Conservation (phyloP, 2,113 vertebrate species). For the Kryptolebias marmoratus region DNA sequence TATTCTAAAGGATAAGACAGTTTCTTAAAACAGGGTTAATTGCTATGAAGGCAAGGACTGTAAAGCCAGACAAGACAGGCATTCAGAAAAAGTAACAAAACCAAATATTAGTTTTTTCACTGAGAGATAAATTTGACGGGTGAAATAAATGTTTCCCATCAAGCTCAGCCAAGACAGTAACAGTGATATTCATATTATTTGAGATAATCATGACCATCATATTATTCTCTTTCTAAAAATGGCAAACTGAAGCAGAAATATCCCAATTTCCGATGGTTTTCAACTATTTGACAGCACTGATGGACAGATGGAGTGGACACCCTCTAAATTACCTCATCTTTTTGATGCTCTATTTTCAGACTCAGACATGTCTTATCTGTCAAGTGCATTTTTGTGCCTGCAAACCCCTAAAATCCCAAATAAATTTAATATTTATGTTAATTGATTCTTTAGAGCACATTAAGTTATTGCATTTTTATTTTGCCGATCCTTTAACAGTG, state of each 20-base stretch:
- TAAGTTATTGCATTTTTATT: not conserved
- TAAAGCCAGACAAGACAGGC: not conserved
- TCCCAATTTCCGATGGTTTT: not conserved
- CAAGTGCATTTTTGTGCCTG: not conserved
- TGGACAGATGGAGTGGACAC: not conserved
- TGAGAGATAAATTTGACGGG: not conserved
- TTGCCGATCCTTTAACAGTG: not conserved
- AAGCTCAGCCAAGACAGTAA: not conserved
- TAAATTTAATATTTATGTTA: not conserved
- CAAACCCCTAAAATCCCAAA: not conserved
- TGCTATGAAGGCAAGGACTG: conserved; percentile 2
- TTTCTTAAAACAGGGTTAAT: conserved; percentile 8
- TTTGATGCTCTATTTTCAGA: not conserved
- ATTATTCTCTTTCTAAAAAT: not conserved
- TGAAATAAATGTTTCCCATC: not conserved
- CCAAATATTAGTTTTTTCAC: not conserved
- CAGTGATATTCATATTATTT: not conserved
- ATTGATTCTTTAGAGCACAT: not conserved
- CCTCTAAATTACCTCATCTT: not conserved
- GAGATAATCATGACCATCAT: not conserved
- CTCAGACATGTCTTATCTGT: not conserved
- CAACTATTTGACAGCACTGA: not conserved
- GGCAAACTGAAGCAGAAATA: not conserved
- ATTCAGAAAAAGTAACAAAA: not conserved
- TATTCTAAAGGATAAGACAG: conserved; percentile 3